Conservation (phyloP, 2,113 vertebrate species). For the Cheirogaleus medius region DNA sequence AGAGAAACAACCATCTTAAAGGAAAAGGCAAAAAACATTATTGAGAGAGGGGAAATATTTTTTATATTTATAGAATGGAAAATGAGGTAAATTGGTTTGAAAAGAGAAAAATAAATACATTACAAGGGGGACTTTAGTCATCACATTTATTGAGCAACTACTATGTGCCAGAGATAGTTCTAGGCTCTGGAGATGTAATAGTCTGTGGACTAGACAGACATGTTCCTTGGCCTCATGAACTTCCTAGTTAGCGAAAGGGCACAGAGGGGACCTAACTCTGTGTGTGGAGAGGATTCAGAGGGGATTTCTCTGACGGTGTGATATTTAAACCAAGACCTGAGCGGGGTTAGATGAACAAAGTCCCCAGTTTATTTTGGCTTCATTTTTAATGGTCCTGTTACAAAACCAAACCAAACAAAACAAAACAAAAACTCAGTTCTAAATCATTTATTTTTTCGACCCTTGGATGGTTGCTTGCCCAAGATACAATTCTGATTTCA, state of each 20-base stretch:
- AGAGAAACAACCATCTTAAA: background rate
- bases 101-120: constrained; percentile 40
- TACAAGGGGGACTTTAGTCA: background rate
- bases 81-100: background rate
- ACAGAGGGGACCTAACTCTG: background rate
- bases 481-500: constrained; percentile 18
- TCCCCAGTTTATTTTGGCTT: background rate
- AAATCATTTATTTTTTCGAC: background rate
- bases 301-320: background rate
- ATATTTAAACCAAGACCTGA: constrained; percentile 28
- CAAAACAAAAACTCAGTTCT: constrained; percentile 23
- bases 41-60: background rate
- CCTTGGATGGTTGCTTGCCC: background rate
- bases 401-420: background rate
- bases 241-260: background rate
- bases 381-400: background rate
- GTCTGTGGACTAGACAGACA: background rate
- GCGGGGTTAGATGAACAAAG: background rate
- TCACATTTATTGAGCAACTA: background rate
- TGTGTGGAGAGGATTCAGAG: background rate
- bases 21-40: constrained; percentile 23
- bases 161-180: background rate
- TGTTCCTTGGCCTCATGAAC: background rate
- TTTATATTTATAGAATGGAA: constrained; percentile 17
- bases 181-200: background rate